Base-by-base conservation (phyloP, 2,888 invertebrate species). In the Pteria penguin region DNA sequence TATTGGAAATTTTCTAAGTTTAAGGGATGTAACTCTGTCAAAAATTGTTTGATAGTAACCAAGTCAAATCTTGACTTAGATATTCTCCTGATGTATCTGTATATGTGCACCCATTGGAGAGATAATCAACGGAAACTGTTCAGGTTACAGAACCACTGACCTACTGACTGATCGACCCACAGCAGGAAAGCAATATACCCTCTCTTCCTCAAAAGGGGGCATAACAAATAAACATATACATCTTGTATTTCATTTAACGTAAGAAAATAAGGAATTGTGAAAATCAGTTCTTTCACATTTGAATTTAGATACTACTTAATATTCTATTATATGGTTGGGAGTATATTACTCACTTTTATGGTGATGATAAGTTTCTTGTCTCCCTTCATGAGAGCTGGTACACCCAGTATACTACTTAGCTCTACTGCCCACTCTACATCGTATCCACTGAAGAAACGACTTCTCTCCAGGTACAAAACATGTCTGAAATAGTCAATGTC, bases 341-440 rank as follows among this genome's bases (percentile, higher is more conserved):
- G n/a, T n/a, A n/a, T n/a, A n/a, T 4, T 3, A 68, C 78, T 88
- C 92, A 96, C 96, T 95, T 96, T 95, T 72, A 96, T 94, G 86
- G 94, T 95, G 74, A 96, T 93, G 72, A 95, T 90, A 2, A 96
- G 93, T 86, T 94, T 95, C 70, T 95, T 94, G 1, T 93, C 94
- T 5, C 54, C 72, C 24, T 69, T 65, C 27, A 92, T 86, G 36
- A 95, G 92, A 73, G 93, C 91, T 1, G 96, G 95, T 18, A 95
- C 94, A 14, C 94, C 95, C 84, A 95, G 93, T 68, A 96, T 93
- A 86, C 95, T 95, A 88, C 95, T 95, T 66, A 96, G 93, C 76
- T 94, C 94, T 27, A 96, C 94, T 45, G 93, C 93, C 96, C 96
- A 96, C 91, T 96, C 96, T 32, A 95, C 93, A 85, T 95, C 95